Percentiles rank a stretch among this genome's conserved stretches.
These are phyloP conservation scores for Nephila pilipes DNA, from an alignment of 1,140 invertebrate species.

Conservation along the genomic window DNA sequence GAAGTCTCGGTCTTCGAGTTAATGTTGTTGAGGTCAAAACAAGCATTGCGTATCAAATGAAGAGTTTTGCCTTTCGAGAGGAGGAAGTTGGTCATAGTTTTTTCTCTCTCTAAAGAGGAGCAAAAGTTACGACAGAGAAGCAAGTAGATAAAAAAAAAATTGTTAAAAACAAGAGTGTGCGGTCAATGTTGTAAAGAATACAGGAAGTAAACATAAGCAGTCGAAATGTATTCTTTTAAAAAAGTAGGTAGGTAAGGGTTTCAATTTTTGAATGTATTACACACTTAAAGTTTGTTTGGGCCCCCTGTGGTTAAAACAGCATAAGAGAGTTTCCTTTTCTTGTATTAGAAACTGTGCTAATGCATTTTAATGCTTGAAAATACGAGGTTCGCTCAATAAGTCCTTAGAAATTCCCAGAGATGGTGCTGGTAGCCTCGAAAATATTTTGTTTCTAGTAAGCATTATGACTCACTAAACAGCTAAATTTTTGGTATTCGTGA, in stretches of 20 bases:
- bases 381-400: too few relatives aligned
- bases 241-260: neutral
- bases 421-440: too few relatives aligned
- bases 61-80: neutral
- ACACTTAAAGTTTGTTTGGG: too few relatives aligned
- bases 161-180: neutral
- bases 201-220: neutral
- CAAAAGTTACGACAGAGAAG: neutral
- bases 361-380: too few relatives aligned
- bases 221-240: neutral
- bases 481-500: too few relatives aligned
- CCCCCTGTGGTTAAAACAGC: too few relatives aligned
- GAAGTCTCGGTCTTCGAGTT: neutral
- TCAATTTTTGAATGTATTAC: neutral
- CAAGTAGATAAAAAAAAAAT: neutral
- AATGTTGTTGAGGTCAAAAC: neutral
- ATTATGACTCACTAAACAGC: too few relatives aligned
- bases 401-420: too few relatives aligned
- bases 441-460: too few relatives aligned
- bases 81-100: neutral
- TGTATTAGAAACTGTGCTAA: too few relatives aligned
- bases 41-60: neutral
- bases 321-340: too few relatives aligned
- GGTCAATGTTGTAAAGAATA: neutral
- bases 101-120: neutral